Percentiles rank a stretch among this genome's conserved stretches.
phyloP scores from a whole-genome alignment of 2,113 vertebrate species.

The Fregetta grallaria region DNA sequence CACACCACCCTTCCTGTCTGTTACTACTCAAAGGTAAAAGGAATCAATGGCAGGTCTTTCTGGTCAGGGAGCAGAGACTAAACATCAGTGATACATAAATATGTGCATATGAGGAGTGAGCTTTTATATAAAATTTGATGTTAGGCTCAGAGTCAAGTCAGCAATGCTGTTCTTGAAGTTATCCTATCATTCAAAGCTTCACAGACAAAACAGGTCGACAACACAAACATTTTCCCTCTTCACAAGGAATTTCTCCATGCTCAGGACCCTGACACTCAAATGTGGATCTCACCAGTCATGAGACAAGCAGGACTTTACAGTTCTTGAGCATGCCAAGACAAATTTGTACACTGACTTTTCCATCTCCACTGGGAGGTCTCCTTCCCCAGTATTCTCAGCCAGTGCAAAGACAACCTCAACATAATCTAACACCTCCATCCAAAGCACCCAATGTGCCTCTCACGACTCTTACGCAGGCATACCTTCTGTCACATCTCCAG shows the following conservation, averaged over 20 bases:
- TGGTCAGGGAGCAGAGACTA: not conserved
- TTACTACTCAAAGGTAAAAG: not conserved
- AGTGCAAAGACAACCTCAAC: not conserved
- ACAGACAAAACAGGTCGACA: not conserved
- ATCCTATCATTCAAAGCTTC: not conserved
- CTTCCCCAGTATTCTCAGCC: not conserved
- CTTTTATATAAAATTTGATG: not conserved
- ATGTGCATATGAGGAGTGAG: rapidly evolving
- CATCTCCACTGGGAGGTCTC: not conserved
- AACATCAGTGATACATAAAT: not conserved
- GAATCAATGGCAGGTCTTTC: not conserved
- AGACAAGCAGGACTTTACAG: not conserved
- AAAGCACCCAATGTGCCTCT: not conserved
- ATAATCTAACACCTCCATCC: not conserved
- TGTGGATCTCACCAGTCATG: not conserved
- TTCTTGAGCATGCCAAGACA: not conserved
- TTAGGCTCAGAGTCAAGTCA: not conserved
- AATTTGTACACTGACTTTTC: not conserved
- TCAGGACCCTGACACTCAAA: not conserved
- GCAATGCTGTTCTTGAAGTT: not conserved
- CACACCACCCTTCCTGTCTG: not conserved
- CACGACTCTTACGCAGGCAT: not conserved
- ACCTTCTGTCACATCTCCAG: conserved; percentile 71
- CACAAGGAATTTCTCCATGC: not conserved
- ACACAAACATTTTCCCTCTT: not conserved